Conservation (phyloP, 2,113 vertebrate species). For the Zosterops hypoxanthus region DNA sequence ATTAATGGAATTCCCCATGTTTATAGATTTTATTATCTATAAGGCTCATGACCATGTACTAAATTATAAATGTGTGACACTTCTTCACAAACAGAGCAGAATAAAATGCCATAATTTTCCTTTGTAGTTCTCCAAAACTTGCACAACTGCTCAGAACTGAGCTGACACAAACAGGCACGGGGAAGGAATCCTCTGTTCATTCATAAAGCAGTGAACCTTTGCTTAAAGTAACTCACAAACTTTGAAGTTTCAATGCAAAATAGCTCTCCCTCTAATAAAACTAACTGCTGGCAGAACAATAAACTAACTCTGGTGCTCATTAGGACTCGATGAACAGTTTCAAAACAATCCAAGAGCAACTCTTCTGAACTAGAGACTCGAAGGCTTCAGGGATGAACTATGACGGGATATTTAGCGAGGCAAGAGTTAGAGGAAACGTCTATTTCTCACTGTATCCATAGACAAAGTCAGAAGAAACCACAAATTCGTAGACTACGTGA, state of each 20-base stretch:
- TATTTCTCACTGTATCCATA: not conserved
- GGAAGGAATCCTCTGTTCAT: not conserved
- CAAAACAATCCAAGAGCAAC: not conserved
- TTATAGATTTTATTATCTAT: not conserved
- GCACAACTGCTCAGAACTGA: not conserved
- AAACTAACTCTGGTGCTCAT: not conserved
- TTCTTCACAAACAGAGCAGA: not conserved
- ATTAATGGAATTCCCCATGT: not conserved
- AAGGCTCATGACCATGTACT: not conserved
- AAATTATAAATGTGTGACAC: not conserved
- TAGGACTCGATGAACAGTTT: not conserved
- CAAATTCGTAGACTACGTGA: not conserved
- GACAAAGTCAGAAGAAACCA: not conserved
- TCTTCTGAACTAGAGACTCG: not conserved
- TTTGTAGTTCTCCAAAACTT: not conserved
- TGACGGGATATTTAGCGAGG: not conserved
- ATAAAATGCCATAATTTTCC: not conserved
- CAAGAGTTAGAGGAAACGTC: not conserved
- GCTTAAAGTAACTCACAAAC: not conserved
- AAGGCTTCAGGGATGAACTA: not conserved
- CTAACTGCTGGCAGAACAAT: not conserved
- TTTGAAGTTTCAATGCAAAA: not conserved
- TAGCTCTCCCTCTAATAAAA: not conserved
- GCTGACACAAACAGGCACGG: not conserved
- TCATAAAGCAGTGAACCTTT: not conserved